Evolutionary conservation across 2,113 vertebrate genomes (phyloP), one percentile per base, ranked within the genome.

Genomic region (Carassius auratus): DNA sequence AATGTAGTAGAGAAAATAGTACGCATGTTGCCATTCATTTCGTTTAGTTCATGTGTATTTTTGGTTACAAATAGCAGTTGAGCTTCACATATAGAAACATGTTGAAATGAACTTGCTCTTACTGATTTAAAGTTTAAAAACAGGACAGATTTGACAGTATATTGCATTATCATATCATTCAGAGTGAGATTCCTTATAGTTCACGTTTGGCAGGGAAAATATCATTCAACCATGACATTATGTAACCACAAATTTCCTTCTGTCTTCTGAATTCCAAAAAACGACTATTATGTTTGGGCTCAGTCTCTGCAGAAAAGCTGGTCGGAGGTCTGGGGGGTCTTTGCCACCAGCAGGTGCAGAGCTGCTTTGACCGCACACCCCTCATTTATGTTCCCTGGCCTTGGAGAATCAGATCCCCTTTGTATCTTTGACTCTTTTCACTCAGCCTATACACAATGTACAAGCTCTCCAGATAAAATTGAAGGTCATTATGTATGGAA

Each of bases 281-380:
- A 76, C 21, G 12, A 8, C 13, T n/a, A 52, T 76, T 48, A 48
- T 55, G 14, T 55, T 76, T 76, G 15, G 52, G 75, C 75, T 57
- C 50, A 33, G 45, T 14, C 42, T 19, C n/a, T 26, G 48, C 13
- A 33, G 48, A 76, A 55, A 33, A 38, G 76, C 73, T 42, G 45
- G 38, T 79, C 17, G 38, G 76, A n/a, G 76, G 52, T 59, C 52
- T 57, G 45, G 66, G 42, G 42, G 73, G 21, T 50, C n/a, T 57
- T 61, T 55, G 26, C 75, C 75, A 76, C 26, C 76, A 42, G 76
- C 76, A 79, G 76, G 76, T 79, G 76, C 76, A 79, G 55, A 78
- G 26, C 55, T 61, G 55, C 21, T 19, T 61, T 79, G 76, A 79
- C 33, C 76, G 61, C 55, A 61, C 55, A 61, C 76, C 76, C 55